A percentile compares a stretch with the other conserved stretches of the same genome.
Conservation (phyloP, 2,797 vertebrate genomes). For the Buphagus erythrorhynchus region DNA sequence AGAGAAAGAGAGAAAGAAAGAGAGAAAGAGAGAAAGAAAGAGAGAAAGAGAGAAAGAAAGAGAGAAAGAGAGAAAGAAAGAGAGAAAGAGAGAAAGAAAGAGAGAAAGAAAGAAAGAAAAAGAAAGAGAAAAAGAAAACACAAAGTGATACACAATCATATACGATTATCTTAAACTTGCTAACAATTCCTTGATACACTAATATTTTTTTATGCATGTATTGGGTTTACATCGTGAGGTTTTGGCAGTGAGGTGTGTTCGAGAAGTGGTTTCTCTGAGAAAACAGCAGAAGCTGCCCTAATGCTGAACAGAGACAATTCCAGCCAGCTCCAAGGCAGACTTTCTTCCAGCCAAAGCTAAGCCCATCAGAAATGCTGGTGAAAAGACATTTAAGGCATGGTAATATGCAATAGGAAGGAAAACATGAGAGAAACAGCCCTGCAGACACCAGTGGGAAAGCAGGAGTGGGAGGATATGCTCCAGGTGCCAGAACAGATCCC, state of each 20-base stretch:
- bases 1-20: too few relatives aligned
- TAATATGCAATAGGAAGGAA: background rate
- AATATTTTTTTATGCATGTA: background rate
- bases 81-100: too few relatives aligned
- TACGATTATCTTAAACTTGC: background rate
- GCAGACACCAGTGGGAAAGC: background rate
- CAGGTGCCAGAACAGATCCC: background rate
- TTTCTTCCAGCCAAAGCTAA: background rate
- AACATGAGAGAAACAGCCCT: background rate
- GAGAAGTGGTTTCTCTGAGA: background rate
- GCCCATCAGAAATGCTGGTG: background rate
- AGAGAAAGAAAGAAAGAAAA: rapidly evolving
- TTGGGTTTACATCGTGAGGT: background rate
- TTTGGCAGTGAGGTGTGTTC: background rate
- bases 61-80: too few relatives aligned
- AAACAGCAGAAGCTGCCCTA: background rate
- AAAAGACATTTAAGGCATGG: background rate
- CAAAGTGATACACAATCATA: background rate
- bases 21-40: too few relatives aligned
- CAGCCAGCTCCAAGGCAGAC: background rate
- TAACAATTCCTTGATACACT: background rate
- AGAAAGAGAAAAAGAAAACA: too few relatives aligned
- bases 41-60: too few relatives aligned
- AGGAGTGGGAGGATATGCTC: background rate
- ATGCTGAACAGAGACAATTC: background rate